Evolutionary conservation across 2,888 invertebrate species (phyloP).

Genomic region (Plemyria rubiginata): DNA sequence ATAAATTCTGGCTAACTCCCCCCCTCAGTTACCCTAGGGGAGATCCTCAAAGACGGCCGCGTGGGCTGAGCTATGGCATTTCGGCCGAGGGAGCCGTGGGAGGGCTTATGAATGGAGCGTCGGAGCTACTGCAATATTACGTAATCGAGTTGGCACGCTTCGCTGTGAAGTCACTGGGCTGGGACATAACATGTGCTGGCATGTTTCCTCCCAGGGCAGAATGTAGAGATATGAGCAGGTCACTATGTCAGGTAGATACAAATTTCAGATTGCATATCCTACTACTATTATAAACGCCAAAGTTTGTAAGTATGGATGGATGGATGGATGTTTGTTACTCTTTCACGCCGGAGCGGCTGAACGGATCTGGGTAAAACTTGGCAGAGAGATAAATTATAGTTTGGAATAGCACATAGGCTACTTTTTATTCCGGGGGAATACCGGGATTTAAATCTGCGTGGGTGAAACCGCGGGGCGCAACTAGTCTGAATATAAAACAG

Average conservation of each 20-base stretch:
- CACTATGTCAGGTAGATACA: conserved; percentile 1
- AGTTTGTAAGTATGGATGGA: too few relatives aligned
- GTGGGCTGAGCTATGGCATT: conserved; percentile 10
- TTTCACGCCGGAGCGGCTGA: too few relatives aligned
- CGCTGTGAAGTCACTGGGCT: conserved; percentile 39
- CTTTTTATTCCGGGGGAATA: too few relatives aligned
- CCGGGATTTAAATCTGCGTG: too few relatives aligned
- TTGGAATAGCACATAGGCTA: too few relatives aligned
- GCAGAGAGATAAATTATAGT: too few relatives aligned
- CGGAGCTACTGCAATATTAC: conserved; percentile 73
- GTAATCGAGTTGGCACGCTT: conserved; percentile 65
- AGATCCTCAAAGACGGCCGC: neutral
- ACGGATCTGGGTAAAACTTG: too few relatives aligned
- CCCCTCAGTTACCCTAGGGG: neutral
- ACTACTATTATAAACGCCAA: too few relatives aligned
- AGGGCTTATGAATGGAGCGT: conserved; percentile 63
- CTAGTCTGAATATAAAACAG: too few relatives aligned
- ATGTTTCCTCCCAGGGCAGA: conserved; percentile 8
- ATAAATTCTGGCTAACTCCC: conserved; percentile 1
- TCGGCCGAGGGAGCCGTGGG: conserved; percentile 23
- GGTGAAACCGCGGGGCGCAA: too few relatives aligned
- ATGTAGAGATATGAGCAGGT: conserved; percentile 1
- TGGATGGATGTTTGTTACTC: too few relatives aligned
- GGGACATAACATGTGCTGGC: conserved; percentile 19
- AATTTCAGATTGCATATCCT: neutral